Evolutionary conservation across 1,140 invertebrate species (phyloP), one percentile per base, ranked within the genome.

Genomic region (Rhagoletis pomonella): DNA sequence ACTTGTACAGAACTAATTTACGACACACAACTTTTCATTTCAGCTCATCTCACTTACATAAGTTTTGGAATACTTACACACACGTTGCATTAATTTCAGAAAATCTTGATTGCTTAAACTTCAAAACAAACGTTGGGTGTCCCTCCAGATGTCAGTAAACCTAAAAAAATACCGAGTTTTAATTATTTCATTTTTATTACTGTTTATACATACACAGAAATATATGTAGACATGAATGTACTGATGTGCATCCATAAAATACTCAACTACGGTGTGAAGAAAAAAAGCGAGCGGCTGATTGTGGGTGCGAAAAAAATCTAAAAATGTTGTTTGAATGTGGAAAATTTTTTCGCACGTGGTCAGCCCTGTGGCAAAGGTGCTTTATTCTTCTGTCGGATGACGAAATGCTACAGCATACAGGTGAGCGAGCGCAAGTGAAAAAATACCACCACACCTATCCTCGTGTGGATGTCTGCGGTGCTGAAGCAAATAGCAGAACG

Each of bases 321-420:
- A 81, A 81, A 81, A 81, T 44, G 19, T 77, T 77, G 19, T 77
- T 50, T 50, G 73, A 77, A 50, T 77, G 44, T 19, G 73, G 44
- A 77, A 77, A 81, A 81, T 81, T 6, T 50, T 29, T 81, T 81
- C 73, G 29, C 47, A 81, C 73, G 47, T 81, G 73, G 47, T 81
- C 17, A 47, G 6, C 47, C 73, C 47, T 81, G 73, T 14, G 47
- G 73, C 73, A 55, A 55, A 42, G 44, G 17, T 55, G 50, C 55
- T 50, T 50, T 19, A 81, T 55, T 81, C 73, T 17, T 42, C 9
- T 17, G 73, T 55, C 19, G 73, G 47, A 7, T 81, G 73, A 81
- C 44, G 73, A 42, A 81, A 81, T 81, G 73, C 29, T 10, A 5
- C 47, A 55, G 9, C 9, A 3, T n/a, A 3, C 19, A 39, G n/a